Evolutionary conservation across 37 sponge, comb jelly and placozoan genomes (phyloP), one percentile per base, ranked within the genome.

Genomic region (Tethya wilhelma): DNA sequence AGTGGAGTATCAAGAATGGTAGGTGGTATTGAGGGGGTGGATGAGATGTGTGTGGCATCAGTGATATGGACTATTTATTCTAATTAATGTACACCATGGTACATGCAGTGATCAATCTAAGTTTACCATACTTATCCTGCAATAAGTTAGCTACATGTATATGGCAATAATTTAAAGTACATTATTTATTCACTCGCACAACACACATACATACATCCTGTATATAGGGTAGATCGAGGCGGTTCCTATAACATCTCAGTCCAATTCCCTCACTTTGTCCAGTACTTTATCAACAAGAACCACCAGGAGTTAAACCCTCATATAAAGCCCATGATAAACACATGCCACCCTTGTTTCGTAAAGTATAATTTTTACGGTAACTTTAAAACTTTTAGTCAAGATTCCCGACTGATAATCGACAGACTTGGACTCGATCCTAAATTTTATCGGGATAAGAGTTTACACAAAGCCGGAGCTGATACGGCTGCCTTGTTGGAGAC

Each of bases 291-390:
- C 0, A 49, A 70, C 3, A 40, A 22, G 4, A 36, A 71, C n/a
- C 11, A 63, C 2, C 2, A 23, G 1, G 11, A 49, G 3, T 19
- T 81, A 8, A 81, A 81, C 37, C 68, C 67, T 11, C 82, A 81
- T 41, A 63, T 81, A 22, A 49, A 44, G 22, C 58, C 82, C 1
- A 41, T 59, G 23, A 30, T 56, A 8, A 9, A 49, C 60, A 71
- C 41, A 42, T 69, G 71, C 25, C 59, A 69, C 19, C 82, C 82
- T 6, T 81, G 82, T 71, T 25, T 44, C 39, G 60, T 81, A 33
- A 12, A 31, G 30, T 81, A 81, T 28, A 22, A 71, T 34, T 70
- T 81, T 38, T 81, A 49, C 53, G 53, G 53, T 14, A 49, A 49
- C 14, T 49, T 49, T 14, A 9, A 14, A 14, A 49, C 53, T 9